Evolutionary conservation across 2,797 vertebrate species (phyloP).

Genomic region (Channallabes apus): DNA sequence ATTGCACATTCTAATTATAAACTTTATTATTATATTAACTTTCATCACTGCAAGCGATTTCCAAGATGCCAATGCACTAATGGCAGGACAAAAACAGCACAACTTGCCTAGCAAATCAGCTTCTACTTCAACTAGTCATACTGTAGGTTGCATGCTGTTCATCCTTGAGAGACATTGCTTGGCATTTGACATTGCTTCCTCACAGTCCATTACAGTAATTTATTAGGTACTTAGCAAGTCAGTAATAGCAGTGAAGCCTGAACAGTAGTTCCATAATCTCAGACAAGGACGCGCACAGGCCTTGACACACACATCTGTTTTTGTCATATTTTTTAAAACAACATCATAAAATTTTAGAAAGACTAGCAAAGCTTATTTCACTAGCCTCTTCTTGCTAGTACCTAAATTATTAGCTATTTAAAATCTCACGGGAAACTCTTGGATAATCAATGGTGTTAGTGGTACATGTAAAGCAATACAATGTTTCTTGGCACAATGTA

Average conservation of each 20-base stretch:
- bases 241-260: slow-evolving; percentile 18
- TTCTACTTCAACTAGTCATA: not conserved
- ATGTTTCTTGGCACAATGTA: not conserved
- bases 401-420: not conserved
- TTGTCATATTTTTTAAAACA: not conserved
- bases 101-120: not conserved
- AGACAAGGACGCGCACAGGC: slow-evolving; percentile 13
- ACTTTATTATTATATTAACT: no score
- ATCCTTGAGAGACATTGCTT: slow-evolving; percentile 13
- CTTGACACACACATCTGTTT: slow-evolving; percentile 4
- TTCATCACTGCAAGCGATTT: not conserved
- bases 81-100: not conserved
- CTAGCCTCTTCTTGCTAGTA: not conserved
- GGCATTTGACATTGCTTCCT: slow-evolving; percentile 11
- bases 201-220: slow-evolving; percentile 8
- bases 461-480: not conserved
- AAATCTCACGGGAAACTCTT: no score
- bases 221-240: slow-evolving; percentile 23
- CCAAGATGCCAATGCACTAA: not conserved
- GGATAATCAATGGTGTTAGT: not conserved
- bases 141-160: slow-evolving; percentile 2
- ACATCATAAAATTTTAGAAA: not conserved
- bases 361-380: not conserved
- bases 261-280: slow-evolving; percentile 19
- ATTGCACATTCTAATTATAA: not conserved